Evolutionary conservation across 2,797 vertebrate species (phyloP), one percentile per base, ranked within the genome.

Genomic region (Phataginus tetradactyla): DNA sequence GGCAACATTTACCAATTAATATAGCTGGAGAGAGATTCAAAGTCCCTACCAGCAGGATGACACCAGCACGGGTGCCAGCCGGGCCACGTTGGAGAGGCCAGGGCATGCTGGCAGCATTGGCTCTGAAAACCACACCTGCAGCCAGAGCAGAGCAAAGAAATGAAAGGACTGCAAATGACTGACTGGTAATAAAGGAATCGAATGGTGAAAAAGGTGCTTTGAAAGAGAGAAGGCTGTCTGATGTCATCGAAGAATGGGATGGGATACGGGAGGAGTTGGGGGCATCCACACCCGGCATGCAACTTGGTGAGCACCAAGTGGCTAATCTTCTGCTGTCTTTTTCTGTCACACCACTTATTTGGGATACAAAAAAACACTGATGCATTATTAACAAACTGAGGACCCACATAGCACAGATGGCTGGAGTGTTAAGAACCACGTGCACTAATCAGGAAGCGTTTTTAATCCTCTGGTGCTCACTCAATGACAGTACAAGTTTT

Each of bases 381-480:
- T 83, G 42, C 13, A 59, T 96, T 91, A 96, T 81, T 89, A 59
- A 57, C 59, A 8, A 23, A 1, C 78, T 3, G 0, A 86, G 78
- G 14, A 42, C n/a, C 27, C 17, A 4, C 7, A 9, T 15, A 42
- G 71, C 72, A 55, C 89, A 80, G 91, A 51, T 42, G 69, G 72
- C 68, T 11, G 25, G 34, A 53, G 1, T 32, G 64, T 45, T 53
- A 34, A 68, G 34, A 32, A 8, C 45, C 0, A 8, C 21, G 4
- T 69, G 90, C 94, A 75, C 90, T 71, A 84, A 51, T 61, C 39
- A 77, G 64, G 84, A 79, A 53, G 59, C 3, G 1, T 37, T 21
- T 71, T 57, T 18, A n/a, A 39, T 78, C 79, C 57, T 39, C 23
- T 53, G n/a, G 39, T 18, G 29, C 55, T 71, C 21, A 0, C 34